Conservation (phyloP, 2,113 vertebrate genomes). For the Hydropotes inermis region DNA sequence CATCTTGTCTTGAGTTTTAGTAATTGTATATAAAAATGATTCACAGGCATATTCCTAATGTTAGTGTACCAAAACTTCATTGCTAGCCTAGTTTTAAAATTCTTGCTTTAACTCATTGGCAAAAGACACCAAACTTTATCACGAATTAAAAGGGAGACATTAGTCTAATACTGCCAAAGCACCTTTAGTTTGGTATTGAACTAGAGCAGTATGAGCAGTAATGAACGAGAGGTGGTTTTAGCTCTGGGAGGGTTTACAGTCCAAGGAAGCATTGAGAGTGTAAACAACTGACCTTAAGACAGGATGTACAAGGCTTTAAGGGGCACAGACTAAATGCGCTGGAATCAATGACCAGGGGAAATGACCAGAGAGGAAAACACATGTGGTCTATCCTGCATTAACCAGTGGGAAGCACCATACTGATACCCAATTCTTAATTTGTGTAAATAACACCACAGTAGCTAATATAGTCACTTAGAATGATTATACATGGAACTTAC, state of each 20-base stretch:
- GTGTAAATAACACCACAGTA: background rate
- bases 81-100: background rate
- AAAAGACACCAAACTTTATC: background rate
- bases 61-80: background rate
- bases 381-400: background rate
- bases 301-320: background rate
- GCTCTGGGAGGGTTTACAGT: background rate
- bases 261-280: no score
- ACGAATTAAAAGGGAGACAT: background rate
- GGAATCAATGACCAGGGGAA: background rate
- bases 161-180: background rate
- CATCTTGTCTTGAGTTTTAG: background rate
- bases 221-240: background rate
- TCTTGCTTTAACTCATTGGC: background rate
- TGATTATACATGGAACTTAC: background rate
- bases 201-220: background rate
- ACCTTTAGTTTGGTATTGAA: background rate
- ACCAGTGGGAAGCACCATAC: background rate
- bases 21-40: background rate
- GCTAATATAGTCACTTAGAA: background rate
- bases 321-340: background rate
- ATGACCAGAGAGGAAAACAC: background rate
- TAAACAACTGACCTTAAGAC: background rate
- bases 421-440: background rate
- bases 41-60: background rate